Evolutionary conservation across 2,888 invertebrate species (phyloP), one percentile per base, ranked within the genome.

Genomic region (Lutraria lutraria): DNA sequence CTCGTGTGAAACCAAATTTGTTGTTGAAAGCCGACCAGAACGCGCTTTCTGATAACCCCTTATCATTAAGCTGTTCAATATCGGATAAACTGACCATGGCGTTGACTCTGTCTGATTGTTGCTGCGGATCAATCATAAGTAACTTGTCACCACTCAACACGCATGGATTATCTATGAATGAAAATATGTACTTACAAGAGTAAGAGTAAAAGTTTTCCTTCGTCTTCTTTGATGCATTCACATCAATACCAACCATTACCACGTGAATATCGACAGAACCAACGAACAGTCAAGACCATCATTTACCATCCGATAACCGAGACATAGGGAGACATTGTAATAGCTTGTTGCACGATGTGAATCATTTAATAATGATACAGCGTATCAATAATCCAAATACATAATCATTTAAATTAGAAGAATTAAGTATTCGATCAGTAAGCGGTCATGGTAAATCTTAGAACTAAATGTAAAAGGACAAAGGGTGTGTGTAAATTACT

Each of bases 91-190:
- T 31, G 0, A 88, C 60, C 53, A 79, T 88, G 16, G 87, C 89
- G 79, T 89, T 88, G 0, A 91, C 83, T 54, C 85, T 94, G 1
- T 90, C 79, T 53, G 68, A 25, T 10, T 31, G 84, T 76, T 89
- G 81, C 16, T 87, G 95, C 8, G 96, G 96, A 88, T 96, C 95
- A 43, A 96, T 93, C 83, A 95, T 89, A 34, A 93, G 92, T 34
- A 96, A 81, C 29, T 91, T 84, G 29, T 95, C 90, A 29, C 95
- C 95, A 91, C 96, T 96, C 21, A 96, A 82, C 12, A 96, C 92
- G 81, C 94, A 93, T 19, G 95, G 96, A 79, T 94, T 86, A 91
- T 96, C 96, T 96, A 92, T 21, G 93, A 92, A 79, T 89, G 94
- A 8, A 56, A 25, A 29, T 29, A 72, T 15, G 43, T 43, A 43